Evolutionary conservation across 2,113 vertebrate species (phyloP).

Genomic region (Thomomys bottae): DNA sequence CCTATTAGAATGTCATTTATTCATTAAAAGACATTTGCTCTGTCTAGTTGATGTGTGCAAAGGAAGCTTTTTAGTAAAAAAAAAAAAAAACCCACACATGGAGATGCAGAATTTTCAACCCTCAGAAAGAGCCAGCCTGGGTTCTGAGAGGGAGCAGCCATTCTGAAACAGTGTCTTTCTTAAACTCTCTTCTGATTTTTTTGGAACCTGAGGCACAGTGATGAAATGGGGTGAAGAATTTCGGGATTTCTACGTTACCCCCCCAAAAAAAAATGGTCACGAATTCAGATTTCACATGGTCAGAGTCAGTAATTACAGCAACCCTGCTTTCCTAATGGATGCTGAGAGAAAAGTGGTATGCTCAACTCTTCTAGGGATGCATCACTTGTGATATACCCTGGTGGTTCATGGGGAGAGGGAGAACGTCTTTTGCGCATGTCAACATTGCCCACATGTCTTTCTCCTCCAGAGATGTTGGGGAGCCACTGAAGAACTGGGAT

Average conservation of each 20-base stretch:
- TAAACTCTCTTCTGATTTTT: background rate
- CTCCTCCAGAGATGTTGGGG: background rate
- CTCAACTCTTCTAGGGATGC: background rate
- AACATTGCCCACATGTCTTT: background rate
- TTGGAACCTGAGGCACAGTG: background rate
- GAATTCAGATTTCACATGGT: constrained; percentile 14
- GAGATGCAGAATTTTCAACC: background rate
- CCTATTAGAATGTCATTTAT: constrained; percentile 65
- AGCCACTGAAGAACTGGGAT: background rate
- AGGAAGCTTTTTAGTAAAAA: background rate
- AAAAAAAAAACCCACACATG: constrained; percentile 15
- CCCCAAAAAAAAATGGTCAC: constrained; percentile 12
- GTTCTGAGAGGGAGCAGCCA: background rate
- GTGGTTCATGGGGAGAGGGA: background rate
- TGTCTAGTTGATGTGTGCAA: constrained; percentile 4
- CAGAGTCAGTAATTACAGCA: constrained; percentile 2
- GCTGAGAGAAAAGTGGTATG: background rate
- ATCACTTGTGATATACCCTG: background rate
- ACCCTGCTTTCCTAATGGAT: background rate
- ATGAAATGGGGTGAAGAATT: background rate
- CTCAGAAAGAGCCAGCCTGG: background rate
- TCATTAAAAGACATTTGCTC: constrained; percentile 62
- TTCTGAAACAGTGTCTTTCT: background rate
- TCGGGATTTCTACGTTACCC: background rate
- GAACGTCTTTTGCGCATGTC: background rate